Percentiles rank a stretch among this genome's conserved stretches.
Evolutionary conservation across 1,140 invertebrate genomes (phyloP).

Genomic region (Drosophila ananassae): DNA sequence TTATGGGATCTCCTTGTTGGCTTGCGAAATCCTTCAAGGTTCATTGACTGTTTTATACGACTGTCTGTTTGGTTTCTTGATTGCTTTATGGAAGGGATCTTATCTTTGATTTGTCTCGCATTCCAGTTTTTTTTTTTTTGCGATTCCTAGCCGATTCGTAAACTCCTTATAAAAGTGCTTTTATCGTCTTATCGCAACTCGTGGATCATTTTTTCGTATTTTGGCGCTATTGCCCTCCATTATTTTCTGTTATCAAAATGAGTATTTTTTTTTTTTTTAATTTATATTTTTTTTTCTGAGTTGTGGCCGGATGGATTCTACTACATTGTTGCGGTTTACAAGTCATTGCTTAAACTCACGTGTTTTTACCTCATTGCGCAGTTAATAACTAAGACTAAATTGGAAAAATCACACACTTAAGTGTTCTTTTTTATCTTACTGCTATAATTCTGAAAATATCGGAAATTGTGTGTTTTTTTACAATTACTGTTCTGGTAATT

Average conservation of each 20-base stretch:
- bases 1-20: neutral
- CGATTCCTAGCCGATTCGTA: conserved; percentile 20
- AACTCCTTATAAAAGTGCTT: conserved; percentile 10
- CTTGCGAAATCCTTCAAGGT: conserved; percentile 3
- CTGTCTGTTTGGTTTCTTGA: neutral
- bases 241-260: conserved; percentile 24
- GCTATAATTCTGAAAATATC: neutral
- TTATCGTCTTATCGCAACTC: conserved; percentile 33
- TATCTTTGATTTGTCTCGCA: conserved; percentile 22
- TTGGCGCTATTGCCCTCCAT: conserved; percentile 22
- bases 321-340: conserved; percentile 35
- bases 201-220: conserved; percentile 34
- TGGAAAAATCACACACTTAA: conserved; percentile 2
- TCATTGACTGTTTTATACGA: conserved; percentile 5
- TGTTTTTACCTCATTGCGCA: conserved; percentile 48
- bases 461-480: neutral
- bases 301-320: conserved; percentile 2
- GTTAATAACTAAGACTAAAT: conserved; percentile 27
- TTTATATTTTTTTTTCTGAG: conserved; percentile 13
- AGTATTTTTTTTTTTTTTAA: neutral
- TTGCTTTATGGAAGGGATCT: conserved; percentile 1
- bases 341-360: conserved; percentile 40
- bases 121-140: conserved; percentile 18
- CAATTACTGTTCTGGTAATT: neutral
- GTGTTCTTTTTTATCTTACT: neutral